phyloP scores from a whole-genome alignment of 1,140 invertebrate genomes.

The Lepidurus couesii region DNA sequence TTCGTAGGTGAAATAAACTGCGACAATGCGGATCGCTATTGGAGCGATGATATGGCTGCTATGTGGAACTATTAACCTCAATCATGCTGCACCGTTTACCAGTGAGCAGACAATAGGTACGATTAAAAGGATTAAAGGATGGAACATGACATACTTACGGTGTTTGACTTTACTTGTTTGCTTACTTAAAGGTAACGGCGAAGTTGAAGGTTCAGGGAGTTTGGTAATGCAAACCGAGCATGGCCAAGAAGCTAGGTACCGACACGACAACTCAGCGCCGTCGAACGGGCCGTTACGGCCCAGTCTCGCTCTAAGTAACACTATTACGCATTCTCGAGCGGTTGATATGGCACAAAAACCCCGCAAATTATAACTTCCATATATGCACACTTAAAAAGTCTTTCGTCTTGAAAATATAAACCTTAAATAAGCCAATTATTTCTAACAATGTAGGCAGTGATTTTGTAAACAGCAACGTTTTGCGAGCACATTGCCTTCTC shows the following conservation, averaged over 20 bases:
- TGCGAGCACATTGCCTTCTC: too few species aligned
- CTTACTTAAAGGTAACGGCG: not conserved
- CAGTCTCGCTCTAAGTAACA: constrained; percentile 9
- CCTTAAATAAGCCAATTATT: too few species aligned
- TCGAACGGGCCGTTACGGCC: constrained; percentile 15
- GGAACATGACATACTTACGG: not conserved
- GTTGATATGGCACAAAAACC: not conserved
- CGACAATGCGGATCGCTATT: not conserved
- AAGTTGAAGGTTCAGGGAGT: constrained; percentile 6
- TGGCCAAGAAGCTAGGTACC: not conserved
- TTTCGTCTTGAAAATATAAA: too few species aligned
- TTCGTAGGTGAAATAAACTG: not conserved
- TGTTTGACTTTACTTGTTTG: not conserved
- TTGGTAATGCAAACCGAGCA: not conserved
- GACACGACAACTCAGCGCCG: not conserved
- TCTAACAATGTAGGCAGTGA: too few species aligned
- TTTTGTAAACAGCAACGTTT: too few species aligned
- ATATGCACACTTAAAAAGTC: too few species aligned
- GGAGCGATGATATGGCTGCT: not conserved
- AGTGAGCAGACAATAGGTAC: not conserved
- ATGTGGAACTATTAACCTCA: not conserved
- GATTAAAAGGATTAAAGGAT: not conserved
- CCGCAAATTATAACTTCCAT: too few species aligned
- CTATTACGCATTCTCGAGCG: not conserved
- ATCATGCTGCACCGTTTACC: constrained; percentile 7